Base-by-base conservation (phyloP, 2,113 vertebrate genomes). In the Anguilla japonica region DNA sequence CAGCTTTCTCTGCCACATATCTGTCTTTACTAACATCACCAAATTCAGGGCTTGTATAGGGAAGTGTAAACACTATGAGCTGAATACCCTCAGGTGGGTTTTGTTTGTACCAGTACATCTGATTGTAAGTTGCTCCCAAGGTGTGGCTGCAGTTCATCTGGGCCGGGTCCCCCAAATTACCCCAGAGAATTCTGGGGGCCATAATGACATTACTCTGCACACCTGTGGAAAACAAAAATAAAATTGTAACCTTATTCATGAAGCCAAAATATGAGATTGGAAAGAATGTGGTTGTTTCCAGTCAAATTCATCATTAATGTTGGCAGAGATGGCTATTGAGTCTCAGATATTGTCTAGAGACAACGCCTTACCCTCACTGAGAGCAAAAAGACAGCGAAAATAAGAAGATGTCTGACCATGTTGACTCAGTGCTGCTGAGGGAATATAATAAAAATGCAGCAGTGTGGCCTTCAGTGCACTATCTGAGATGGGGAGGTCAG, bases 41-140 rank as follows among this genome's bases (percentile, higher is more conserved):
- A 83, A 86, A 91, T 0, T 91, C 89, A 79, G 57, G 11, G 7
- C 79, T 53, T 20, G 6, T 1, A 18, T 5, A 5, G 6, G 2
- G 0, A 0, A 22, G 0, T 2, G 81, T 89, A 0, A 85, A 91
- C 26, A 95, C 91, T 0, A 94, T 87, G 9, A 84, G 85, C 15
- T 80, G 83, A 89, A 94, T 91, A 0, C 41, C 83, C 26, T 93
- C 75, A 83, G 89, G 92, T 13, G 89, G 90, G 20, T 82, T 89
- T 84, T 94, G 94, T 81, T 81, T 83, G 89, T 88, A 94, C 94
- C 93, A 93, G 91, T 93, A 93, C 93, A 95, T 95, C 78, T 92
- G 85, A 50, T 0, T 18, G 2, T 88, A 91, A 0, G 0, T 0
- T 0, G 0, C 0, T 15, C 20, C 87, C 81, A 87, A 88, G 0